Base-by-base conservation (phyloP, 2,797 vertebrate genomes). In the Pristis pectinata region DNA sequence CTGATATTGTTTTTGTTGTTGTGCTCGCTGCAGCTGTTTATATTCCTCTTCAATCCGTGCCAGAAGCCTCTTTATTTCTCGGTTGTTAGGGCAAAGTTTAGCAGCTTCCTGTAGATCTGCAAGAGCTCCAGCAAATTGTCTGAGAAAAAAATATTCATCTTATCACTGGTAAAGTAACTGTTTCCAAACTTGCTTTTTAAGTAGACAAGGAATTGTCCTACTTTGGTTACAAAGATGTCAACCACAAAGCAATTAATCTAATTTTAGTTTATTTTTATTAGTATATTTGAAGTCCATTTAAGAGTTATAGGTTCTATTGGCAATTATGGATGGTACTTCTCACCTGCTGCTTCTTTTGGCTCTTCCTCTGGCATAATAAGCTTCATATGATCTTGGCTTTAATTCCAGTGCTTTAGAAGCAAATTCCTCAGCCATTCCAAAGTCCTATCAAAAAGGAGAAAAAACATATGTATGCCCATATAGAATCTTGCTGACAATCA, bases 311-410 rank as follows among this genome's bases (percentile, higher is more conserved):
- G 44, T 24, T 49, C 15, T 64, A 41, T 30, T 80, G 27, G 10
- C 61, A 64, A 41, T 8, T 5, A 44, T 93, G 27, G 37, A 34
- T 67, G 4, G 27, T 8, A 61, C 53, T 44, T 59, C 79, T 95
- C 97, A 99, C 99, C 99, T 99, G 98, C 99, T 99, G 97, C 98
- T 99, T 95, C 99, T 98, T 96, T 99, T 99, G 9, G 99, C 99
- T 96, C 99, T 97, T 11, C 99, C 99, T n/a, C 99, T 97, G 27
- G 99, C 99, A 0, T 99, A 99, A 96, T 98, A 99, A 15, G 99
- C 99, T 97, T 99, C 99, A 0, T 99, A 99, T 94, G 98, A 99
- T 96, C 98, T 99, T 87, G 99, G 98, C 96, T 99, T 99, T 97
- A 99, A 96, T 96, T 99, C 99, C 95, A 99, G 95, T 4, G 99